Percentiles rank a stretch among this genome's conserved stretches.
These are phyloP conservation scores for Fukomys damarensis DNA, from an alignment of 2,113 vertebrate genomes.

Conservation along the genomic window DNA sequence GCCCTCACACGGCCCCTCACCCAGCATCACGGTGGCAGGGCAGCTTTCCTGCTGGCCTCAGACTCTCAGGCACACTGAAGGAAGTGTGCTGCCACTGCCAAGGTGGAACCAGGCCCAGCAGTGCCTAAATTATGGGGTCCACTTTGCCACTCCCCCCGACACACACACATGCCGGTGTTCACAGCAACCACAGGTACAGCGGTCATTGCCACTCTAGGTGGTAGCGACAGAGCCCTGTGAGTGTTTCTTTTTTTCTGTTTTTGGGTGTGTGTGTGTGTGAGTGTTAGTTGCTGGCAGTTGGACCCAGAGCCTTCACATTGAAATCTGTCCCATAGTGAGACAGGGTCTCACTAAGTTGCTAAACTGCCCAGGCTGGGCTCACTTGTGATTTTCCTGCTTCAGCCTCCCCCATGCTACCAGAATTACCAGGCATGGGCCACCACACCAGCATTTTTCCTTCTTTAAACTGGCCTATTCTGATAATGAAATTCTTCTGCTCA, in stretches of 20 bases:
- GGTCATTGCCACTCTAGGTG: background rate
- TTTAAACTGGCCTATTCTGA: background rate
- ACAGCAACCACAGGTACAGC: too few relatives aligned
- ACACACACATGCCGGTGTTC: background rate
- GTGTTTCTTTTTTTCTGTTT: background rate
- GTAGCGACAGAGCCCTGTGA: background rate
- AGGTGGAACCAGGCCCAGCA: background rate
- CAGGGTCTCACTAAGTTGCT: background rate
- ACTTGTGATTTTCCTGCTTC: background rate
- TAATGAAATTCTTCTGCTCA: background rate
- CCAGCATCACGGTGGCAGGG: background rate
- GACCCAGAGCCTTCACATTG: background rate
- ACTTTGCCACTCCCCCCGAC: too few relatives aligned
- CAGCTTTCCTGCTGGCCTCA: background rate
- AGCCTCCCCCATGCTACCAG: background rate
- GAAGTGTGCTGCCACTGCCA: background rate
- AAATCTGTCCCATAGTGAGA: background rate
- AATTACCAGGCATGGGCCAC: background rate
- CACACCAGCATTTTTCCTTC: background rate
- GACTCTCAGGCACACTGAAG: background rate
- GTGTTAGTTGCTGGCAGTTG: background rate
- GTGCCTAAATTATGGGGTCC: too few relatives aligned
- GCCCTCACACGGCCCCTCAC: rapidly evolving
- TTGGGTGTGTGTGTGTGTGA: too few relatives aligned
- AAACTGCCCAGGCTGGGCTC: background rate